Evolutionary conservation across 2,797 vertebrate species (phyloP), one percentile per base, ranked within the genome.

Genomic region (Crocidura indochinensis): DNA sequence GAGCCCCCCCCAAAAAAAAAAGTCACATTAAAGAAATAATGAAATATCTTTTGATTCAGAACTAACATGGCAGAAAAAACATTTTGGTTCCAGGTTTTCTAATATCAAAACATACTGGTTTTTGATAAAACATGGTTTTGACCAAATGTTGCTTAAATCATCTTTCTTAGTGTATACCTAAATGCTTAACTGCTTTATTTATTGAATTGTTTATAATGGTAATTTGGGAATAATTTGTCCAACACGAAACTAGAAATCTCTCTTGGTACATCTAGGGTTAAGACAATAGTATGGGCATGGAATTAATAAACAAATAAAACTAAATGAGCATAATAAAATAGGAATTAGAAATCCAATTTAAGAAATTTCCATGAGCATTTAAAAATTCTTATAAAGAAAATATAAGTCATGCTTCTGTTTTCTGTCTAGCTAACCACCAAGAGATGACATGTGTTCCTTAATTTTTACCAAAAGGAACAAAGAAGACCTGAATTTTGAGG

Each of bases 281-380:
- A 90, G 84, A 92, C 64, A 94, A 47, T 72, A 91, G 47, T 20
- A 80, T 93, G 65, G 77, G 46, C 93, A 88, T 73, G 53, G 88
- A 38, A 92, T 83, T 93, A 90, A 91, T 60, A 79, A 96, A 89
- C 1, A 92, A 92, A 44, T 51, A 62, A 97, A 97, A 93, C 22
- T 6, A 81, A 95, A 62, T 92, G 3, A 80, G 0, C 60, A 93
- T 94, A 11, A 84, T 26, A 92, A 95, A 96, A 78, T 79, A 10
- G 93, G n/a, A 14, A 89, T 85, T 72, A 84, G 71, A 86, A 81
- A 4, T 90, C 72, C 26, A 5, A 22, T 77, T 94, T 91, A 96
- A 65, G 47, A 2, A 80, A 15, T 95, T 94, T 95, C 79, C 51
- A 76, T 80, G 92, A 75, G 73, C 2, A 8, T 29, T 87, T 92